A percentile compares a stretch with the other conserved stretches of the same genome.
Evolutionary conservation across 1,140 invertebrate species (phyloP).

Genomic region (Ostrea denselamellosa): DNA sequence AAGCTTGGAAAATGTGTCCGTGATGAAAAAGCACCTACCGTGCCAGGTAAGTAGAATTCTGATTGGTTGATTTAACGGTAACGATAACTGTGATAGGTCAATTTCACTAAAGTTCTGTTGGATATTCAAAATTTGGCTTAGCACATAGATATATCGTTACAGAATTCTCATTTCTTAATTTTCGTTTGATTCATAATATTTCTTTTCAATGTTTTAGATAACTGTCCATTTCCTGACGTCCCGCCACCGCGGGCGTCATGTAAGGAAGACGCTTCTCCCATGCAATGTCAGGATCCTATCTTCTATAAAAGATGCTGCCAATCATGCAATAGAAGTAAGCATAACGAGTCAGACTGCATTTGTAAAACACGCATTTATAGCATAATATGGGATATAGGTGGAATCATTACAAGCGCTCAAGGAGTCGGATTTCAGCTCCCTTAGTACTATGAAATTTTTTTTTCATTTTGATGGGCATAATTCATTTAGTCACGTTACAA

Average conservation of each 20-base stretch:
- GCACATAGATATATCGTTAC: too few species aligned
- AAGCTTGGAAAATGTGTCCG: conserved; percentile 55
- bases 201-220: conserved; percentile 19
- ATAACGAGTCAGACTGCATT: not conserved
- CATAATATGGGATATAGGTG: not conserved
- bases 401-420: not conserved
- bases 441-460: not conserved
- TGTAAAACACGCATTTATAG: conserved; percentile 4
- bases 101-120: not conserved
- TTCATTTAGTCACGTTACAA: too few species aligned
- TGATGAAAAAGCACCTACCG: conserved; percentile 50
- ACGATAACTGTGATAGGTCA: not conserved
- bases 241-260: conserved; percentile 50
- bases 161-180: too few species aligned
- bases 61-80: conserved; percentile 26
- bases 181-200: too few species aligned
- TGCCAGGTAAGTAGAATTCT: conserved; percentile 45
- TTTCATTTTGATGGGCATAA: not conserved
- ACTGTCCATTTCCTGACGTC: conserved; percentile 53
- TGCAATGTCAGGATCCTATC: conserved; percentile 54
- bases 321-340: conserved; percentile 57
- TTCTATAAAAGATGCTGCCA: conserved; percentile 57
- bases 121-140: not conserved
- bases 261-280: conserved; percentile 51
- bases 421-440: not conserved